Evolutionary conservation across 2,888 invertebrate species (phyloP).

Genomic region (Catocala sponsa): DNA sequence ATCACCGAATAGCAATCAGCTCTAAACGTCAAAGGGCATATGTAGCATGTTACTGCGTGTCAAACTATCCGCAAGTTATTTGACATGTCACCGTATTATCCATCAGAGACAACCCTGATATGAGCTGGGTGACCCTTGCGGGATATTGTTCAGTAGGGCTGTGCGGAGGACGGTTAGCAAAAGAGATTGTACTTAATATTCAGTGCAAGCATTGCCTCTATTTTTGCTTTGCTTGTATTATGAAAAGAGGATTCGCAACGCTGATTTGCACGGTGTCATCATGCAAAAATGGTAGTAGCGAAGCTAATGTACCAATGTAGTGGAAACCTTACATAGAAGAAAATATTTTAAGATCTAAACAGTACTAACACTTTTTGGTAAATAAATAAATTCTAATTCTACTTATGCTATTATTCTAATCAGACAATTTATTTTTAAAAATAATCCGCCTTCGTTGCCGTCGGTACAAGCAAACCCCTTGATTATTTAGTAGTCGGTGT

Average conservation of each 20-base stretch:
- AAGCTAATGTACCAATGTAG: too few species aligned
- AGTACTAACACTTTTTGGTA: too few species aligned
- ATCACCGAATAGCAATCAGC: conserved; percentile 36
- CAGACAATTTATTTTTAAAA: too few species aligned
- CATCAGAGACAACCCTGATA: conserved; percentile 21
- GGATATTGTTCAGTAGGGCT: background rate
- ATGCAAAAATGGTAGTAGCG: too few species aligned
- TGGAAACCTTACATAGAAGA: too few species aligned
- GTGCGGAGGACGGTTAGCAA: background rate
- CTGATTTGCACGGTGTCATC: too few species aligned
- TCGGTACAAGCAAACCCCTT: conserved; percentile 28
- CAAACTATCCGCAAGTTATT: conserved; percentile 21
- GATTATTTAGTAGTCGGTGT: conserved; percentile 41
- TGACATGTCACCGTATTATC: conserved; percentile 15
- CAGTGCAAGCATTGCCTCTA: too few species aligned
- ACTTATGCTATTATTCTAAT: too few species aligned
- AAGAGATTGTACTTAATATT: background rate
- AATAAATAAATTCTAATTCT: too few species aligned
- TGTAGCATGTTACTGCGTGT: background rate
- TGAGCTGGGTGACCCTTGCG: conserved; percentile 1
- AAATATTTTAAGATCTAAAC: too few species aligned
- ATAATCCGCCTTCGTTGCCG: background rate
- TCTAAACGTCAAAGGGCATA: conserved; percentile 21
- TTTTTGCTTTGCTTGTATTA: too few species aligned
- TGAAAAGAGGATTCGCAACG: too few species aligned